A percentile compares a stretch with the other conserved stretches of the same genome.
phyloP scores from a whole-genome alignment of 2,888 invertebrate genomes.

The Ormyrus labotus region DNA sequence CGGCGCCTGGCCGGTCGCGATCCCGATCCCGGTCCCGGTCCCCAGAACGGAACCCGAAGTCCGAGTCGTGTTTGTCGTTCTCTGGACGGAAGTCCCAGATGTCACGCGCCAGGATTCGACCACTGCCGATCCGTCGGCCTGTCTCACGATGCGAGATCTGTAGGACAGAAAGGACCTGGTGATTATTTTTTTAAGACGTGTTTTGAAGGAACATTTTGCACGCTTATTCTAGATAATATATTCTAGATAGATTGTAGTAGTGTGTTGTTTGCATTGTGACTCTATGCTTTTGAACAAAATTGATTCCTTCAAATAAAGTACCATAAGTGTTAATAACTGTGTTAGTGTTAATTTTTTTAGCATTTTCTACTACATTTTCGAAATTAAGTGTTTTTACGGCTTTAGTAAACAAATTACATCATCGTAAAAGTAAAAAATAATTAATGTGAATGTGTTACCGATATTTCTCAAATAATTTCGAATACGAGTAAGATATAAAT shows the following conservation, averaged over 20 bases:
- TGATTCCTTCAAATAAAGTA: background rate
- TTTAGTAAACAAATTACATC: background rate
- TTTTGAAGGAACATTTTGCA: background rate
- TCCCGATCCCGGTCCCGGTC: conserved; percentile 69
- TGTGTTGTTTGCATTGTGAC: too few species aligned
- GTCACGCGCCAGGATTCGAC: conserved; percentile 86
- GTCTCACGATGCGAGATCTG: conserved; percentile 74
- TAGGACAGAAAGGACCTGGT: background rate
- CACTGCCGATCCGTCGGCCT: conserved; percentile 87
- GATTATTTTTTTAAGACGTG: background rate
- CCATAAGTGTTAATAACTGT: background rate
- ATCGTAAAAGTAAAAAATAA: too few species aligned
- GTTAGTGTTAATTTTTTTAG: too few species aligned
- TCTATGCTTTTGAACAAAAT: too few species aligned
- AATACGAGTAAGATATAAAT: too few species aligned
- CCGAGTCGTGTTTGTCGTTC: conserved; percentile 71
- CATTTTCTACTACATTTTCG: background rate
- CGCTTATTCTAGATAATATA: too few species aligned
- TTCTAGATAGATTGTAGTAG: too few species aligned
- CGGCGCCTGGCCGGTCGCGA: conserved; percentile 63
- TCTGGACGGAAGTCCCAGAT: conserved; percentile 78
- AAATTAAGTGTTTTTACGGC: background rate
- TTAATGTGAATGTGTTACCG: too few species aligned
- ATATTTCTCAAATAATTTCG: too few species aligned
- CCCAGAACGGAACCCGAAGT: conserved; percentile 70